phyloP scores from a whole-genome alignment of 2,113 vertebrate genomes.

The Callocephalon fimbriatum region DNA sequence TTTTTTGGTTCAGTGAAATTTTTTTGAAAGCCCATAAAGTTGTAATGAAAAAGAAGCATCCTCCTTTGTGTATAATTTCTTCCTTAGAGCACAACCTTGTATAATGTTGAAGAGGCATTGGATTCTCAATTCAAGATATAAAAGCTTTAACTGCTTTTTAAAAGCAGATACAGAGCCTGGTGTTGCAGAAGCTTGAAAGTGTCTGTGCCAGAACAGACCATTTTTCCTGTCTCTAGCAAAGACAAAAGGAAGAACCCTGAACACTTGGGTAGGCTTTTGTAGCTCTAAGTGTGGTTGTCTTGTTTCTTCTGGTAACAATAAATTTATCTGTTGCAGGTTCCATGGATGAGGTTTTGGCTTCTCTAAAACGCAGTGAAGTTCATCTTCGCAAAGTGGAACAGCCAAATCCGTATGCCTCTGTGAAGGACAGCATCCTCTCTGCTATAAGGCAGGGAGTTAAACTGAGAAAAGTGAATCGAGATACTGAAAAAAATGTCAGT shows the following conservation, averaged over 20 bases:
- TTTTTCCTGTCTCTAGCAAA: not conserved
- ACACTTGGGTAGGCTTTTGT: not conserved
- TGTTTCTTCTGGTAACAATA: not conserved
- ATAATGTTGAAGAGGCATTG: not conserved
- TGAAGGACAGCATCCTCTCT: constrained; percentile 82
- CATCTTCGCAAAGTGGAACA: constrained; percentile 76
- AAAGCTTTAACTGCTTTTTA: constrained; percentile 9
- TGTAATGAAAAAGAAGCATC: constrained; percentile 32
- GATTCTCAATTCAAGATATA: not conserved
- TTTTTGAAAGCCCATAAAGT: constrained; percentile 35
- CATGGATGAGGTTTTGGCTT: constrained; percentile 95
- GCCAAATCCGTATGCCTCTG: not conserved
- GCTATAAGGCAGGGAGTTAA: constrained; percentile 91
- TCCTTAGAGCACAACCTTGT: not conserved
- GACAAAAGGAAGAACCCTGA: not conserved
- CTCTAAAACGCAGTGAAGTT: constrained; percentile 81
- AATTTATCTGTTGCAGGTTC: constrained; percentile 76
- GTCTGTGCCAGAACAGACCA: not conserved
- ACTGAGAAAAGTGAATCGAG: constrained; percentile 84
- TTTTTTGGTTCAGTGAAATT: not conserved
- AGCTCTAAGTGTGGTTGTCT: not conserved
- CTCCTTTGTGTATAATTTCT: constrained; percentile 29
- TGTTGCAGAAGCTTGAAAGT: not conserved
- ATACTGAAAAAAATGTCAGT: not conserved
- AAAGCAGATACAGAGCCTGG: not conserved